Conservation (phyloP, 2,888 invertebrate species). For the Epistrophella euchroma region DNA sequence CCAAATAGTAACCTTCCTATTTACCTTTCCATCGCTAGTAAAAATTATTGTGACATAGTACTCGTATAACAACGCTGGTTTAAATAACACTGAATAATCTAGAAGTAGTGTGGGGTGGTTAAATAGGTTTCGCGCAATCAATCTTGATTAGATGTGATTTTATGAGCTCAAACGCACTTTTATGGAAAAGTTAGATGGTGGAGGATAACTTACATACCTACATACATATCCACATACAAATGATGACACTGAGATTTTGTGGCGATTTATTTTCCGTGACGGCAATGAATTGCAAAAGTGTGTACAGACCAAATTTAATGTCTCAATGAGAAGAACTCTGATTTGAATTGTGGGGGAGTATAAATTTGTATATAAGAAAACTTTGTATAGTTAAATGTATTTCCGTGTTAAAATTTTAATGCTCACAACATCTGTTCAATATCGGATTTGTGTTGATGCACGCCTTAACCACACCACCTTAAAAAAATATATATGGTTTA, state of each 20-base stretch:
- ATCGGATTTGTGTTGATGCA: slow-evolving; percentile 17
- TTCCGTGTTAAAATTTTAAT: background rate
- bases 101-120: slow-evolving; percentile 58
- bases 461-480: background rate
- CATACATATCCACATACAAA: slow-evolving; percentile 18
- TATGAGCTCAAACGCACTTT: slow-evolving; percentile 68
- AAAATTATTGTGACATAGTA: background rate
- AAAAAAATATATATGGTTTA: slow-evolving; percentile 14
- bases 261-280: slow-evolving; percentile 72
- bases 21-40: too few species aligned
- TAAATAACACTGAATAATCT: slow-evolving; percentile 8
- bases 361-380: background rate
- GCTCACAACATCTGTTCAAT: slow-evolving; percentile 59
- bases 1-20: too few species aligned
- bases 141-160: slow-evolving; percentile 84
- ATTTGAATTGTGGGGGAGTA: slow-evolving; percentile 62
- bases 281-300: slow-evolving; percentile 66
- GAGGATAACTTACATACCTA: background rate
- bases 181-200: slow-evolving; percentile 16
- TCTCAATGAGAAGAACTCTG: slow-evolving; percentile 62
- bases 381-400: background rate
- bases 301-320: slow-evolving; percentile 58
- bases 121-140: slow-evolving; percentile 83
- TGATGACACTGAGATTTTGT: slow-evolving; percentile 66
- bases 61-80: slow-evolving; percentile 37